Evolutionary conservation across 1,140 invertebrate species (phyloP).

Genomic region (Charaxes varanes): DNA sequence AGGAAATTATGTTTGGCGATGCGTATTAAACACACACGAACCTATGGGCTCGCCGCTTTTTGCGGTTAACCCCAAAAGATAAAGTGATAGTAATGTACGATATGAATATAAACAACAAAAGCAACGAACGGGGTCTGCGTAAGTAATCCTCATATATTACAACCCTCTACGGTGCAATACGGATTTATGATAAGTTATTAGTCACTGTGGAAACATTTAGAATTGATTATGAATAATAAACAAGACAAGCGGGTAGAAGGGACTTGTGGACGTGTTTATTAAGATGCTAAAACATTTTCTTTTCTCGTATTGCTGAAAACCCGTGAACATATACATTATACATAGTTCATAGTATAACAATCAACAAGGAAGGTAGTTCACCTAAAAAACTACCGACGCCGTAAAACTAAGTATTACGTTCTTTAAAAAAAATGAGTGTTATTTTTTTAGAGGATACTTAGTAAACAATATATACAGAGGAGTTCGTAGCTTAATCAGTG

Average conservation of each 20-base stretch:
- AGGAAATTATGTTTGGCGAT: no score
- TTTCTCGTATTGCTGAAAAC: background rate
- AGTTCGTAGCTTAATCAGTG: no score
- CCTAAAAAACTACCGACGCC: no score
- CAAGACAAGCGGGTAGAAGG: constrained; percentile 45
- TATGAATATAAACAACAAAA: no score
- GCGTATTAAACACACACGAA: no score
- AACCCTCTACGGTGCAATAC: constrained; percentile 62
- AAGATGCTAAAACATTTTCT: constrained; percentile 8
- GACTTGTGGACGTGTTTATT: constrained; percentile 30
- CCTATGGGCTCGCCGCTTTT: constrained; percentile 23
- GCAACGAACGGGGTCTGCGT: constrained; percentile 41
- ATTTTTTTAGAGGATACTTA: no score
- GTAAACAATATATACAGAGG: no score
- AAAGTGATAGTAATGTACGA: constrained; percentile 27
- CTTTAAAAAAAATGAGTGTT: no score
- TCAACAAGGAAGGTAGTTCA: no score
- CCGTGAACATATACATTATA: background rate
- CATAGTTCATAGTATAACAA: no score
- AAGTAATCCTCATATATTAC: constrained; percentile 61
- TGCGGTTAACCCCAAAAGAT: constrained; percentile 25
- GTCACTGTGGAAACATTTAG: constrained; percentile 62
- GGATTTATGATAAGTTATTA: constrained; percentile 68
- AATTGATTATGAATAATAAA: constrained; percentile 66
- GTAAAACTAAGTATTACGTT: no score